These are phyloP conservation scores for Trinorchestia longiramus DNA, from an alignment of 1,140 invertebrate species.

Conservation along the genomic window DNA sequence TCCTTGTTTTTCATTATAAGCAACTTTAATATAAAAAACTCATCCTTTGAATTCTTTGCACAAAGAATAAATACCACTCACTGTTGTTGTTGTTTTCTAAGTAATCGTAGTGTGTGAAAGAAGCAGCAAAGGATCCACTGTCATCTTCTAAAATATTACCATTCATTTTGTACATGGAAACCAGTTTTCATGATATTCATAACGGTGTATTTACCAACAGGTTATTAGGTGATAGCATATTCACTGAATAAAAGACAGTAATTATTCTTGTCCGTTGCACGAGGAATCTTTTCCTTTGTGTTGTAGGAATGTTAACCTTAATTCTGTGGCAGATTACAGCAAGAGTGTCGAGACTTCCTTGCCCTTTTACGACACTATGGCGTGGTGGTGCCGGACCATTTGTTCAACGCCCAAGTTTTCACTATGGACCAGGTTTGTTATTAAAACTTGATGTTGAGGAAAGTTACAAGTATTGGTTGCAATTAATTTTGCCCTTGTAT, in stretches of 20 bases:
- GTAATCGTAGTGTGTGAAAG: neutral
- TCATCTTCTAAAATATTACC: neutral
- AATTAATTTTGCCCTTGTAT: too few species aligned
- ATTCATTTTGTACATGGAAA: neutral
- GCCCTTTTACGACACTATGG: conserved; percentile 89
- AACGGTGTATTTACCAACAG: too few species aligned
- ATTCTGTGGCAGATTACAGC: conserved; percentile 77
- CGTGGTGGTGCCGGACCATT: conserved; percentile 73
- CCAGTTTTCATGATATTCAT: neutral
- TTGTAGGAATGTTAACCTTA: neutral
- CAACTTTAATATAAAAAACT: neutral
- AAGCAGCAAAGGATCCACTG: neutral
- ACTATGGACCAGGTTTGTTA: conserved; percentile 63
- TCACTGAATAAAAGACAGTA: too few species aligned
- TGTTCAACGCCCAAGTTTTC: conserved; percentile 57
- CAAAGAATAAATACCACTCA: neutral
- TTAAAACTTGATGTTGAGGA: neutral
- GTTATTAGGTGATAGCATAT: too few species aligned
- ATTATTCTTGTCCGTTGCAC: neutral
- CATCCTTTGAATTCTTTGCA: neutral
- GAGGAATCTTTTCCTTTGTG: neutral
- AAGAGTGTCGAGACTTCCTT: conserved; percentile 87
- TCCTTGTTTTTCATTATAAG: neutral
- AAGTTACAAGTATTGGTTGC: too few species aligned
- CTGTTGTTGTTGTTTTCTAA: neutral